These are phyloP conservation scores for Popillia japonica DNA, from an alignment of 1,140 invertebrate species.

Conservation along the genomic window DNA sequence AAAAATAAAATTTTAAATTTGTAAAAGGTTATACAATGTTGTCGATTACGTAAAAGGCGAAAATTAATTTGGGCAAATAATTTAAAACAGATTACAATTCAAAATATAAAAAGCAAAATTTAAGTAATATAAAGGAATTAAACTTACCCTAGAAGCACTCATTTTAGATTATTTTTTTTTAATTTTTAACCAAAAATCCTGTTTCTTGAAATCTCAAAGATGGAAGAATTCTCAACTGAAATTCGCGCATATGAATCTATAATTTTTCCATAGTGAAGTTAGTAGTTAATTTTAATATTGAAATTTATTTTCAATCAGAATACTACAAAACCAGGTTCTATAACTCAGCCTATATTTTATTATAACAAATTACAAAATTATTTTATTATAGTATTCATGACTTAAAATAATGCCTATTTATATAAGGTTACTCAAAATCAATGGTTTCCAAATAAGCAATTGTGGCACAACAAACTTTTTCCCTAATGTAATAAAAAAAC, in stretches of 20 bases:
- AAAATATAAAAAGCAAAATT: not conserved
- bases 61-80: not conserved
- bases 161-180: not conserved
- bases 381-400: not conserved
- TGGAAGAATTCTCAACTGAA: constrained; percentile 25
- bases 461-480: too few species aligned
- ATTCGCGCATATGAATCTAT: constrained; percentile 30
- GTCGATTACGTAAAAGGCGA: not conserved
- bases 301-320: not conserved
- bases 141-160: constrained; percentile 31
- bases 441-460: too few species aligned
- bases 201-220: not conserved
- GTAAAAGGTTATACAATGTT: not conserved
- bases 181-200: constrained; percentile 1
- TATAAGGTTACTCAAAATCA: too few species aligned
- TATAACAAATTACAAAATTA: not conserved
- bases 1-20: too few species aligned
- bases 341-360: too few species aligned
- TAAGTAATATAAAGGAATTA: not conserved
- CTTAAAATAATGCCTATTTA: too few species aligned
- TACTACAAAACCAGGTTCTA: too few species aligned
- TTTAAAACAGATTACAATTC: not conserved
- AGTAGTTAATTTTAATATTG: not conserved
- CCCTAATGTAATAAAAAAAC: too few species aligned
- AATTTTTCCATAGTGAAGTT: too few species aligned